These are phyloP conservation scores for Hemichromis elongatus DNA, from an alignment of 2,113 vertebrate genomes.

Conservation along the genomic window DNA sequence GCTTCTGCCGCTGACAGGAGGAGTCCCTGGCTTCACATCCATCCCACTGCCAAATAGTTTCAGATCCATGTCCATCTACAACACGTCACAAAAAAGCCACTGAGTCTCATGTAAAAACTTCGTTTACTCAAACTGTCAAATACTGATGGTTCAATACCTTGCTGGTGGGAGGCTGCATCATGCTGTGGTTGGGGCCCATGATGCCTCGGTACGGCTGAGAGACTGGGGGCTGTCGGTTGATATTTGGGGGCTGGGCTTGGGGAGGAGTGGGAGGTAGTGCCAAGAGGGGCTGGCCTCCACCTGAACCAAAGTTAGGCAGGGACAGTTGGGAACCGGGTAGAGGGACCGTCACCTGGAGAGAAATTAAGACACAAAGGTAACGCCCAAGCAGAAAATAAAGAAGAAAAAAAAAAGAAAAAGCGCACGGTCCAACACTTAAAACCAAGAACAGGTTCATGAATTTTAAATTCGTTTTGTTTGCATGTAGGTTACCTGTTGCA, in stretches of 20 bases:
- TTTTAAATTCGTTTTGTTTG: background rate
- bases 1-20: slow-evolving; percentile 86
- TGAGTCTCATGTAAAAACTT: background rate
- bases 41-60: slow-evolving; percentile 92
- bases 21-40: slow-evolving; percentile 95
- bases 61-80: slow-evolving; percentile 95
- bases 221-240: slow-evolving; percentile 84
- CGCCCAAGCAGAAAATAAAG: background rate
- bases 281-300: slow-evolving; percentile 88
- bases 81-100: background rate
- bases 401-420: background rate
- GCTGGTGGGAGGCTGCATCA: slow-evolving; percentile 87
- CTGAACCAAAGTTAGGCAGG: slow-evolving; percentile 89
- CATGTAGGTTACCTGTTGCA: slow-evolving; percentile 86
- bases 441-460: background rate
- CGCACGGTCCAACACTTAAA: background rate
- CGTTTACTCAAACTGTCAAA: background rate
- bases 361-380: background rate
- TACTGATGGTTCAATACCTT: slow-evolving; percentile 75
- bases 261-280: slow-evolving; percentile 87
- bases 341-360: slow-evolving; percentile 84
- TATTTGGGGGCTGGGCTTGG: slow-evolving; percentile 84
- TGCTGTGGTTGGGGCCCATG: slow-evolving; percentile 86
- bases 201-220: slow-evolving; percentile 88
- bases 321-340: slow-evolving; percentile 91